phyloP scores from a whole-genome alignment of 2,888 invertebrate species.

The Brachyopa scutellaris region DNA sequence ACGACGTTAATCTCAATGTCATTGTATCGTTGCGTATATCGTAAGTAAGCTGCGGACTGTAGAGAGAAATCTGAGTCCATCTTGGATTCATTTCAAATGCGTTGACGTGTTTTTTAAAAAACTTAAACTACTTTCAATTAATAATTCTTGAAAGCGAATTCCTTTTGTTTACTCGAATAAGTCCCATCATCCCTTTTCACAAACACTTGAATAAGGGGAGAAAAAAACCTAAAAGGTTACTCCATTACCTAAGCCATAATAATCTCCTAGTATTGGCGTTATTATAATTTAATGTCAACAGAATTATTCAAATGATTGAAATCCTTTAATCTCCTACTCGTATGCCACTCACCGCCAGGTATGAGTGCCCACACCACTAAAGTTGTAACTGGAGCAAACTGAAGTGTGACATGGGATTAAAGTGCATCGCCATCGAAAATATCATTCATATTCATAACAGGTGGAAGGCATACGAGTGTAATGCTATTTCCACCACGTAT shows the following conservation, averaged over 20 bases:
- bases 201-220: too few relatives aligned
- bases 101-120: too few relatives aligned
- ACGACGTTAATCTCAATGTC: too few relatives aligned
- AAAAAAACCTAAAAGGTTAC: neutral
- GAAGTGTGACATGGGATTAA: conserved; percentile 1
- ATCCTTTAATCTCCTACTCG: neutral
- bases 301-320: conserved; percentile 6
- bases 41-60: too few relatives aligned
- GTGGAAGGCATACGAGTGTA: neutral
- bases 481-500: conserved; percentile 15
- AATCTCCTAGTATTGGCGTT: neutral
- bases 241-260: neutral
- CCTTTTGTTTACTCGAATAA: neutral
- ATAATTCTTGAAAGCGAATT: too few relatives aligned
- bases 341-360: neutral
- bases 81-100: too few relatives aligned
- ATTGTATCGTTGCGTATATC: too few relatives aligned
- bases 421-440: neutral
- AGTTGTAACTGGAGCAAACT: conserved; percentile 22
- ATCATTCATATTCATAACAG: conserved; percentile 22
- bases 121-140: too few relatives aligned
- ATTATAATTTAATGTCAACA: neutral
- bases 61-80: too few relatives aligned
- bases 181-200: neutral
- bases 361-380: too few relatives aligned